These are phyloP conservation scores for Centropyge bicolor DNA, from an alignment of 2,797 vertebrate genomes.

Conservation along the genomic window DNA sequence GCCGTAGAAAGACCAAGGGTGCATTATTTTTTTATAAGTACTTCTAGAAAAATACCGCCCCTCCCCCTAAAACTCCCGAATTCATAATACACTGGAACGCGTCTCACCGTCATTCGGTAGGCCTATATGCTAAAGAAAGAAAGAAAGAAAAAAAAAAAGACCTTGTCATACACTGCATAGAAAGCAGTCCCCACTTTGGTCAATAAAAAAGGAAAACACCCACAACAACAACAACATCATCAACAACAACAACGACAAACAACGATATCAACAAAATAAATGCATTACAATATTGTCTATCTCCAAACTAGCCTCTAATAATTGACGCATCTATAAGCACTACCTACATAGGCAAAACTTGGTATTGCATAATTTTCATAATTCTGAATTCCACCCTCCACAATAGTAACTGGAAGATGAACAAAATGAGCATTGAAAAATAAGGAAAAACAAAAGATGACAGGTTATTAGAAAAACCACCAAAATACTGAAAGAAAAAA, in stretches of 20 bases:
- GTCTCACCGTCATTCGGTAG: slow-evolving; percentile 91
- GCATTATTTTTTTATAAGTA: slow-evolving; percentile 86
- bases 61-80: slow-evolving; percentile 75
- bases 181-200: slow-evolving; percentile 99
- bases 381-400: slow-evolving; percentile 94
- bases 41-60: slow-evolving; percentile 85
- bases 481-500: slow-evolving; percentile 90
- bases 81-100: slow-evolving; percentile 87
- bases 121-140: slow-evolving; percentile 85
- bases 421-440: slow-evolving; percentile 89
- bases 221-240: slow-evolving; percentile 83
- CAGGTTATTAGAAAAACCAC: slow-evolving; percentile 92
- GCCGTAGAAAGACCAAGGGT: slow-evolving; percentile 90
- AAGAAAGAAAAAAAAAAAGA: slow-evolving; percentile 83
- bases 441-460: slow-evolving; percentile 89
- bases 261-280: slow-evolving; percentile 88
- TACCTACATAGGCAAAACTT: slow-evolving; percentile 99
- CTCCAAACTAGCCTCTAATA: slow-evolving; percentile 99
- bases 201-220: slow-evolving; percentile 88
- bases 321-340: slow-evolving; percentile 99
- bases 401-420: slow-evolving; percentile 99
- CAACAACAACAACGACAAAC: slow-evolving; percentile 82
- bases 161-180: slow-evolving; percentile 98
- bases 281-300: slow-evolving; percentile 92
- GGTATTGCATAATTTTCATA: slow-evolving; percentile 99